A percentile compares a stretch with the other conserved stretches of the same genome.
phyloP scores from a whole-genome alignment of 2,888 invertebrate species.

The Latheticus oryzae region DNA sequence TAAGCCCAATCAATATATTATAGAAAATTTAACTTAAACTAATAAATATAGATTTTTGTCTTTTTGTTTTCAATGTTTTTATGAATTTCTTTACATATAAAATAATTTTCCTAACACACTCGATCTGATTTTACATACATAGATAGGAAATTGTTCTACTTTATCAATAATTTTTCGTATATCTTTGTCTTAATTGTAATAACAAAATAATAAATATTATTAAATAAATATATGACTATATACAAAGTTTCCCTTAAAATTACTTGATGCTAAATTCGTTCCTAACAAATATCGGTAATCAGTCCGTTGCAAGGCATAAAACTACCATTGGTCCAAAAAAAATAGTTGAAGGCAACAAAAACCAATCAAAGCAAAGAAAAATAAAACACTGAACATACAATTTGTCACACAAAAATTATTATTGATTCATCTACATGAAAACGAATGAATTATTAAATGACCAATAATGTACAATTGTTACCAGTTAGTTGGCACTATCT shows the following conservation, averaged over 20 bases:
- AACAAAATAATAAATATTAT: constrained; percentile 37
- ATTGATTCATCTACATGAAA: constrained; percentile 30
- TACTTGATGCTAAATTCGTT: constrained; percentile 38
- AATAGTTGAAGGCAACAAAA: too few relatives aligned
- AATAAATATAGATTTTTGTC: constrained; percentile 11
- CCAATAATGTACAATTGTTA: constrained; percentile 32
- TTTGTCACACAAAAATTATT: constrained; percentile 26
- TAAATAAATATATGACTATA: constrained; percentile 28
- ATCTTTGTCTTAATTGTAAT: constrained; percentile 16
- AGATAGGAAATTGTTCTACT: constrained; percentile 7
- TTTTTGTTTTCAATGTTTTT: constrained; percentile 15
- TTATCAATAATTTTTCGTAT: constrained; percentile 23
- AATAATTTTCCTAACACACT: constrained; percentile 38
- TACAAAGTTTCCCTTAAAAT: constrained; percentile 26
- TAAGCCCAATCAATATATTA: constrained; percentile 23
- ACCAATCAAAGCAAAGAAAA: constrained; percentile 27
- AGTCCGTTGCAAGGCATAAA: constrained; percentile 35
- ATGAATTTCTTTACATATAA: constrained; percentile 24
- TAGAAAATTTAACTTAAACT: constrained; percentile 4
- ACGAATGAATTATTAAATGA: constrained; percentile 33
- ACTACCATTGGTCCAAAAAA: too few relatives aligned
- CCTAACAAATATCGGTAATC: constrained; percentile 25
- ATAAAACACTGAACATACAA: constrained; percentile 36
- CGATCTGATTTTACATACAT: constrained; percentile 22
- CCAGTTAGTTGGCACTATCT: constrained; percentile 32